phyloP scores from a whole-genome alignment of 2,113 vertebrate species.

The Ondatra zibethicus region DNA sequence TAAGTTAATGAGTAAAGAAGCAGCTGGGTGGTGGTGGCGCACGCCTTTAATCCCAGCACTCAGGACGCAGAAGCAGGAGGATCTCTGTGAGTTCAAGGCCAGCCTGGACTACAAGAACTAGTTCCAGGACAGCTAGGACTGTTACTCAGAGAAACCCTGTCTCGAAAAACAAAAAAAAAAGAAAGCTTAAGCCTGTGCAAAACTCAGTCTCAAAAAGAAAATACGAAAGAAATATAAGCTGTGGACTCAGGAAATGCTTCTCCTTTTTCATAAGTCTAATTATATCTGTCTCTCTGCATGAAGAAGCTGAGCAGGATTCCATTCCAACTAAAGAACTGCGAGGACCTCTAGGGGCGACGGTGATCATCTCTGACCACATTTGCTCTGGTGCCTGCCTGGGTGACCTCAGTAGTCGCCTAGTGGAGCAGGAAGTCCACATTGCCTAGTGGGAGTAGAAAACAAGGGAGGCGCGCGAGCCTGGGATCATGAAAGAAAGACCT shows the following conservation, averaged over 20 bases:
- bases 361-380: background rate
- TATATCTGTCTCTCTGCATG: background rate
- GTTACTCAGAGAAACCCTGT: too few relatives aligned
- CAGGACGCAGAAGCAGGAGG: too few relatives aligned
- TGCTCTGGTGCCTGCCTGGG: background rate
- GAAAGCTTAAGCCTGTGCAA: background rate
- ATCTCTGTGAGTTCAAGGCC: too few relatives aligned
- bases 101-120: too few relatives aligned
- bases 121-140: too few relatives aligned
- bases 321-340: background rate
- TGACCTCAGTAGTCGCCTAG: too few relatives aligned
- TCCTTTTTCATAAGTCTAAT: background rate
- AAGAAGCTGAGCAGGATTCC: background rate
- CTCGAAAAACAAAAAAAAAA: background rate
- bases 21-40: too few relatives aligned
- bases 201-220: background rate
- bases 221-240: background rate
- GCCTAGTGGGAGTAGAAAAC: background rate
- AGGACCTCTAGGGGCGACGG: background rate
- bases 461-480: background rate
- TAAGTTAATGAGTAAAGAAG: conserved; percentile 31
- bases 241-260: background rate
- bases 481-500: background rate
- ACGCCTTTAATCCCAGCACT: too few relatives aligned
- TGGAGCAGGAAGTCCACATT: background rate